Conservation (phyloP, 2,797 vertebrate species). For the Pelochelys cantorii region DNA sequence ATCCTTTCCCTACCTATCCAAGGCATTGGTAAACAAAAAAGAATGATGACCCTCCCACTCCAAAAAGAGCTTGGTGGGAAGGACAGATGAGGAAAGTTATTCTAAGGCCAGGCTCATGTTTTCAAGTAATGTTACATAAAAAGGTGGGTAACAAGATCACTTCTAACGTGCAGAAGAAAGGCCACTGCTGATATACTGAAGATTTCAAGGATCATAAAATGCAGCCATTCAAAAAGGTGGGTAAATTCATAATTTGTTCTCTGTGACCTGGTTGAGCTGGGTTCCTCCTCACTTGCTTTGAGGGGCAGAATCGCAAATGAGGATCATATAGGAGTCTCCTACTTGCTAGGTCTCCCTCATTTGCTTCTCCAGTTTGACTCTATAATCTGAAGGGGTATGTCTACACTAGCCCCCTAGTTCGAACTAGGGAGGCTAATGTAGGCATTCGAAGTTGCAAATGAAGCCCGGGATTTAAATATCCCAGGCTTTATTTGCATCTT, state of each 20-base stretch:
- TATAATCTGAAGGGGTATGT: no score
- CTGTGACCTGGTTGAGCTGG: neutral
- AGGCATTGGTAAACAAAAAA: conserved; percentile 62
- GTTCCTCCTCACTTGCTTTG: neutral
- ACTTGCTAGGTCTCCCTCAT: neutral
- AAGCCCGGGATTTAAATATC: no score
- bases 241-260: neutral
- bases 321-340: neutral
- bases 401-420: no score
- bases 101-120: conserved; percentile 41
- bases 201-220: conserved; percentile 56
- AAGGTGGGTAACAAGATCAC: conserved; percentile 6
- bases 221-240: conserved; percentile 38
- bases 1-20: conserved; percentile 51
- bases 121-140: conserved; percentile 54
- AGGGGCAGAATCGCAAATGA: neutral
- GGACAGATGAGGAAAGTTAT: conserved; percentile 50
- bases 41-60: conserved; percentile 30
- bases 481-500: no score
- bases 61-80: conserved; percentile 43
- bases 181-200: conserved; percentile 34
- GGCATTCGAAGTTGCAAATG: no score
- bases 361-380: neutral
- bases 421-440: no score
- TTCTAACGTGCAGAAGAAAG: neutral